phyloP scores from a whole-genome alignment of 2,888 invertebrate species.

The Andrena haemorrhoa region DNA sequence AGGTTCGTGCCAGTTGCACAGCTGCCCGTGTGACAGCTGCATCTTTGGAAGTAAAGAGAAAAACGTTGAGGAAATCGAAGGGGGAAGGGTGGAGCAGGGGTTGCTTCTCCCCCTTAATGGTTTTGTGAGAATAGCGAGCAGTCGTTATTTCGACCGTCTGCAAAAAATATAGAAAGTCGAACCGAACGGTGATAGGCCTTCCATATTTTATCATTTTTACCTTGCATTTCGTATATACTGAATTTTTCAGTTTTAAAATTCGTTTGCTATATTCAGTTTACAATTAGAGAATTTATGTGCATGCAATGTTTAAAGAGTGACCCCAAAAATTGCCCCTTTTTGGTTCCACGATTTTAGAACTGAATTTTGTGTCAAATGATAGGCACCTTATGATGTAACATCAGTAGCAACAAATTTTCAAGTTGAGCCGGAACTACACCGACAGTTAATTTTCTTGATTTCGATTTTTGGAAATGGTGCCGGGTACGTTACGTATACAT shows the following conservation, averaged over 20 bases:
- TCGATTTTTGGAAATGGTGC: too few relatives aligned
- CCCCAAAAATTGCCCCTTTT: too few relatives aligned
- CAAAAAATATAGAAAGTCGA: background rate
- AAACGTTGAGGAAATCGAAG: conserved; percentile 46
- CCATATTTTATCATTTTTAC: background rate
- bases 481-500: too few relatives aligned
- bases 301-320: too few relatives aligned
- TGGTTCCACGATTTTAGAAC: too few relatives aligned
- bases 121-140: conserved; percentile 2
- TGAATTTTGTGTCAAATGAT: too few relatives aligned
- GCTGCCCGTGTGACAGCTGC: conserved; percentile 80
- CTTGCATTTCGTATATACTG: background rate
- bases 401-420: too few relatives aligned
- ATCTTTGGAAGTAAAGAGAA: conserved; percentile 62
- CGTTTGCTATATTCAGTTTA: background rate
- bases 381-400: too few relatives aligned
- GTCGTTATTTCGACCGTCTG: conserved; percentile 21
- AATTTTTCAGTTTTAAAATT: background rate
- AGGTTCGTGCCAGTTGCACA: conserved; percentile 74
- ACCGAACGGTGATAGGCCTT: background rate
- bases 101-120: conserved; percentile 25
- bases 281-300: too few relatives aligned
- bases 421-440: too few relatives aligned
- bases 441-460: too few relatives aligned
- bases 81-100: conserved; percentile 5